phyloP scores from a whole-genome alignment of 2,888 invertebrate species.

The Acholoe squamosa region DNA sequence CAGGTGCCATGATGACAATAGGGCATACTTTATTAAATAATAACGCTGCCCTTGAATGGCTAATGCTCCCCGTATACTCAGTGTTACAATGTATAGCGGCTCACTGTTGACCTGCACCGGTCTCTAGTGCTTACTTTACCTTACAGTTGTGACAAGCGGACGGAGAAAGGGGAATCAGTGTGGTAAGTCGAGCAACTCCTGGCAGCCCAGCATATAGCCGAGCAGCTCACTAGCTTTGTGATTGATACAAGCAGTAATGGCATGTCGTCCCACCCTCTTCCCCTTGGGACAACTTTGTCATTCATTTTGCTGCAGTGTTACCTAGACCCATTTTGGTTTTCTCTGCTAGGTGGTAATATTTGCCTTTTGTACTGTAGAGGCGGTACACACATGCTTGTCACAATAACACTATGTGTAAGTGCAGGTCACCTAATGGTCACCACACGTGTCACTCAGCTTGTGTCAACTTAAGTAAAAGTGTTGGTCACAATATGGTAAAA shows the following conservation, averaged over 20 bases:
- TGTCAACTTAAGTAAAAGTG: background rate
- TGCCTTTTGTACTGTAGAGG: background rate
- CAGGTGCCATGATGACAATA: no score
- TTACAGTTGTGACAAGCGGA: conserved; percentile 50
- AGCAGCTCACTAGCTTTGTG: background rate
- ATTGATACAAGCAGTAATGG: background rate
- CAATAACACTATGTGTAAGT: background rate
- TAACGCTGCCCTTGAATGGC: no score
- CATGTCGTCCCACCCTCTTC: background rate
- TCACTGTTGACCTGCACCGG: background rate
- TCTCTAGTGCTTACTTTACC: background rate
- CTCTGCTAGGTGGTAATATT: background rate
- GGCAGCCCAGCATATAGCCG: background rate
- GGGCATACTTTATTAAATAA: no score
- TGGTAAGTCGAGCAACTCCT: conserved; percentile 21
- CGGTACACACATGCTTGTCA: background rate
- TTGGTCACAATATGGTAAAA: background rate
- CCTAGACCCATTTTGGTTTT: background rate
- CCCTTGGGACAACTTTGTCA: background rate
- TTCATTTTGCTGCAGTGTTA: conserved; percentile 8
- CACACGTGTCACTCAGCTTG: background rate
- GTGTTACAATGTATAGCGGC: no score
- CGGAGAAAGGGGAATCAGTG: conserved; percentile 40
- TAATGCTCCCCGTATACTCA: no score
- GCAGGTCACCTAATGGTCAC: background rate